These are phyloP conservation scores for Mylabris sibirica DNA, from an alignment of 2,888 invertebrate genomes.

Conservation along the genomic window DNA sequence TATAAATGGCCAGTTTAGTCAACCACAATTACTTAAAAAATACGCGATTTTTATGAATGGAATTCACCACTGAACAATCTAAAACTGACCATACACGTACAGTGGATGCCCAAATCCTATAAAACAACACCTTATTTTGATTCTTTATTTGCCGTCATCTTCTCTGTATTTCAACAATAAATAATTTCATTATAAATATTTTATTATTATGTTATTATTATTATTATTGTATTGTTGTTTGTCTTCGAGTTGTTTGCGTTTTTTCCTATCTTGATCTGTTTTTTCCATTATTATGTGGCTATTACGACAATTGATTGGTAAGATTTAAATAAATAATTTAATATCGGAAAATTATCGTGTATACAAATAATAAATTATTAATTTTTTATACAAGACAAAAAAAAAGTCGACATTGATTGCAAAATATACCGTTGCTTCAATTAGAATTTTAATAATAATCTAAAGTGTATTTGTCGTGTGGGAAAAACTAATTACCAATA, in stretches of 20 bases:
- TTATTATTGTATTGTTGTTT: neutral
- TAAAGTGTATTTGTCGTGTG: neutral
- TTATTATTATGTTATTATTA: neutral
- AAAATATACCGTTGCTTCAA: no score
- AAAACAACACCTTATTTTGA: neutral
- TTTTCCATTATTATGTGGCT: neutral
- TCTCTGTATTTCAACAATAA: neutral
- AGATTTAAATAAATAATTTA: neutral
- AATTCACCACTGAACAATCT: no score
- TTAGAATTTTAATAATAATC: no score
- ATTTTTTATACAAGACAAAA: no score
- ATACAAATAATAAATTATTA: neutral
- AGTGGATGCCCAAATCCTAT: no score
- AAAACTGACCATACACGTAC: no score
- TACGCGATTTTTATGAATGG: no score
- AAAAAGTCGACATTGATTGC: no score
- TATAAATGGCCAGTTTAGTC: no score
- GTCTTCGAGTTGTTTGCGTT: neutral
- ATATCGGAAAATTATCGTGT: no score
- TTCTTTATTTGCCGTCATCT: neutral
- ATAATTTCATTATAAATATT: neutral
- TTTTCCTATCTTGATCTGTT: neutral
- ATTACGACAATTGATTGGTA: neutral
- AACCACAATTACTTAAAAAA: no score
- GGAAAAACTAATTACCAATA: neutral